Conservation (phyloP, 2,888 invertebrate genomes). For the Uropetala carovei region DNA sequence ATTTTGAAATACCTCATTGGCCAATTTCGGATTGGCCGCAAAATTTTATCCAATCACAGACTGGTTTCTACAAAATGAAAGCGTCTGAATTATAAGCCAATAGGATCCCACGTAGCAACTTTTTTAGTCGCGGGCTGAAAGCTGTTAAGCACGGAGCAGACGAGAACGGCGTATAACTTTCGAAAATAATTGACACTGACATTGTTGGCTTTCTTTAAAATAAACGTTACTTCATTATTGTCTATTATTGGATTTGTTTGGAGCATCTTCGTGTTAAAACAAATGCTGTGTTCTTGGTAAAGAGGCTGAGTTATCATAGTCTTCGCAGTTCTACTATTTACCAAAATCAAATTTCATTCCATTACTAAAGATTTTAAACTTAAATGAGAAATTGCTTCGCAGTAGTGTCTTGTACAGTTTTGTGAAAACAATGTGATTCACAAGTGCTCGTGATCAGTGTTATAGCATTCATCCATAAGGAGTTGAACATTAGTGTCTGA, state of each 20-base stretch:
- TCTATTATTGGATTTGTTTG: neutral
- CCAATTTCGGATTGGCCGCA: constrained; percentile 79
- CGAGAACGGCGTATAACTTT: constrained; percentile 57
- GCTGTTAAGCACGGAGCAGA: constrained; percentile 55
- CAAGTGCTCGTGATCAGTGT: neutral
- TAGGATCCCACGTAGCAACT: constrained; percentile 20
- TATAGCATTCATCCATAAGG: neutral
- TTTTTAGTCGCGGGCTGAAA: constrained; percentile 42
- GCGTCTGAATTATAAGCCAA: constrained; percentile 58
- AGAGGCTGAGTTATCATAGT: neutral
- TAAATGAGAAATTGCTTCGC: neutral
- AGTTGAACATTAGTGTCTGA: neutral
- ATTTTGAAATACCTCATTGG: constrained; percentile 77
- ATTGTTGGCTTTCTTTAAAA: constrained; percentile 25
- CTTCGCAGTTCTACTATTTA: neutral
- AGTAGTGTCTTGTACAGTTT: neutral
- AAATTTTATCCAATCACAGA: constrained; percentile 77
- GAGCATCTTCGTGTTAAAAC: neutral
- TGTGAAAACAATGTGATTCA: neutral
- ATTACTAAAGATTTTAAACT: neutral
- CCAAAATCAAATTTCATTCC: neutral
- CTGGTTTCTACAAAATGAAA: constrained; percentile 61
- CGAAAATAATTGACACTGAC: constrained; percentile 55
- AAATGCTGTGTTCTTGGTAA: too few relatives aligned
- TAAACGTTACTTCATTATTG: neutral